phyloP scores from a whole-genome alignment of 2,888 invertebrate species.

The Leptogaster cylindrica region DNA sequence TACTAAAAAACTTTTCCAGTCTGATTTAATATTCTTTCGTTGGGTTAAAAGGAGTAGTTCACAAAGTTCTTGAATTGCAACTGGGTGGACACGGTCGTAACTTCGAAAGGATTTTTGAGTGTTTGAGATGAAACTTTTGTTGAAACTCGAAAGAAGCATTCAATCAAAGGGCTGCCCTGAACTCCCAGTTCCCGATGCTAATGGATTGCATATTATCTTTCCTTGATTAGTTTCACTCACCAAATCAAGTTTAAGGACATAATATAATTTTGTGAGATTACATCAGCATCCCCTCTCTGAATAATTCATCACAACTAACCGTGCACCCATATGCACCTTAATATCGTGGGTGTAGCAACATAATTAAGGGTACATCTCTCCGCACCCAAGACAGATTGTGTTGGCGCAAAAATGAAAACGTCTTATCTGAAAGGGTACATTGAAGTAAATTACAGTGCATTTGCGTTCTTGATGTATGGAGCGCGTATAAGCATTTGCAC shows the following conservation, averaged over 20 bases:
- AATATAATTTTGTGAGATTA: conserved; percentile 21
- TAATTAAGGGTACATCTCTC: conserved; percentile 4
- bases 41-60: not conserved
- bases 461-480: not conserved
- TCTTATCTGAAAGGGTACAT: conserved; percentile 1
- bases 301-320: conserved; percentile 1
- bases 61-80: conserved; percentile 3
- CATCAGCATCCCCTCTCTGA: not conserved
- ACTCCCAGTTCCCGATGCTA: conserved; percentile 21
- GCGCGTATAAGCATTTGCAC: no score
- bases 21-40: conserved; percentile 13
- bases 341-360: not conserved
- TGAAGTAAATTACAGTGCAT: conserved; percentile 13
- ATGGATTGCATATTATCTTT: conserved; percentile 33
- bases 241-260: conserved; percentile 31
- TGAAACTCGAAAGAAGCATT: conserved; percentile 25
- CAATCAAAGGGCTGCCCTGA: conserved; percentile 19
- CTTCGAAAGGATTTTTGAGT: conserved; percentile 29
- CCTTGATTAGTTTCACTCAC: conserved; percentile 33
- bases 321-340: not conserved
- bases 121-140: conserved; percentile 33
- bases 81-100: conserved; percentile 10
- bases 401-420: conserved; percentile 13
- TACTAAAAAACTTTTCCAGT: conserved; percentile 17
- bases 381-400: not conserved